These are phyloP conservation scores for Himalopsyche tibetana DNA, from an alignment of 2,888 invertebrate genomes.

Conservation along the genomic window DNA sequence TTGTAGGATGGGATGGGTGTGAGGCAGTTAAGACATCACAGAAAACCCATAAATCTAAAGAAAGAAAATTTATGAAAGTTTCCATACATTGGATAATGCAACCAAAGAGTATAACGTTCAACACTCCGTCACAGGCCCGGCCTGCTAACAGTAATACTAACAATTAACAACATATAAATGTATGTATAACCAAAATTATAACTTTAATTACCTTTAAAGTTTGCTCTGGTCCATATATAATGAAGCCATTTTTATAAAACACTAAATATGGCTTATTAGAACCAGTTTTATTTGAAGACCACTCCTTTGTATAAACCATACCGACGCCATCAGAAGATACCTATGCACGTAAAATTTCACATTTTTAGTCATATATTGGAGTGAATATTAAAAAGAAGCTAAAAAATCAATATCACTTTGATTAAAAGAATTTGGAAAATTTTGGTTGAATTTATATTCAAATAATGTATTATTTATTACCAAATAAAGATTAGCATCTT, in stretches of 20 bases:
- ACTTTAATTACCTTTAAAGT: slow-evolving; percentile 69
- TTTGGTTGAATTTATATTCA: background rate
- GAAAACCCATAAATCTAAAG: no score
- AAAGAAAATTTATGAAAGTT: no score
- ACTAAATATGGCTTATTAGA: slow-evolving; percentile 69
- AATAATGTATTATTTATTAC: slow-evolving; percentile 67
- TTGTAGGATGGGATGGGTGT: no score
- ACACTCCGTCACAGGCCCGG: no score
- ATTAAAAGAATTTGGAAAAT: background rate
- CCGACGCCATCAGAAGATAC: slow-evolving; percentile 72
- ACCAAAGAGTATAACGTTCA: background rate
- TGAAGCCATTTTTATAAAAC: slow-evolving; percentile 71
- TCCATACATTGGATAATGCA: background rate
- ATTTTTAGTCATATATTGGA: background rate
- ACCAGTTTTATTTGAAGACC: slow-evolving; percentile 70
- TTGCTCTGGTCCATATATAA: slow-evolving; percentile 72
- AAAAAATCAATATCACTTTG: no score
- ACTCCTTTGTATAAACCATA: slow-evolving; percentile 72
- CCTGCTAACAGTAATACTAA: background rate
- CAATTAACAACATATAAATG: background rate
- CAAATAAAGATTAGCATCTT: slow-evolving; percentile 70
- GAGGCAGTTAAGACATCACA: no score
- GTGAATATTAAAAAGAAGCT: no score
- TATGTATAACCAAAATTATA: slow-evolving; percentile 61
- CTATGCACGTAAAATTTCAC: slow-evolving; percentile 67